Evolutionary conservation across 2,113 vertebrate genomes (phyloP), one percentile per base, ranked within the genome.

Genomic region (Myotis davidii): DNA sequence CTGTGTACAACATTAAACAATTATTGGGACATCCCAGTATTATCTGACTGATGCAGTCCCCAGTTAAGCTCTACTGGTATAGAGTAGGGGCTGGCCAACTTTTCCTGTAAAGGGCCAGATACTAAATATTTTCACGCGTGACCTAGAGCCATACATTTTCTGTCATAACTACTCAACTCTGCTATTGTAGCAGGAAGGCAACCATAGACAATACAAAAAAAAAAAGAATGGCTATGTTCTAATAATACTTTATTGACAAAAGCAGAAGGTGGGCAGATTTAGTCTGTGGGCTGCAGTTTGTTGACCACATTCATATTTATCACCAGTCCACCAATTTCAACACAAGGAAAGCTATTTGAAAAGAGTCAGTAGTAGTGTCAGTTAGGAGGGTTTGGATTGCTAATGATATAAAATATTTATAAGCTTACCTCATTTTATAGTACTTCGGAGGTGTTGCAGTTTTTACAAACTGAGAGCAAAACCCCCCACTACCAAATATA

Each of bases 201-300:
- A 20, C 27, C 34, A 34, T 25, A 79, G 25, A 37, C 25, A 78
- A 21, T 59, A 52, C 6, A 27, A 73, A 50, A 11, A 8, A 14
- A 72, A 64, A 48, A 73, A 69, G 10, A 67, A 3, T 74, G 69
- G 1, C 50, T 82, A 12, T 52, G 14, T 77, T 85, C 64, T 50
- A 78, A 4, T 72, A 85, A 94, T 92, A 61, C 14, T 85, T 85
- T 73, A 50, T 69, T 64, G 77, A 59, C 27, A 85, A 91, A 65
- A 78, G 2, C 9, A 59, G 4, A 0, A 82, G 4, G 17, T 37
- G 52, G 32, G 2, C 23, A 59, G 9, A 67, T 72, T 85, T 83
- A 42, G 20, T 21, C 6, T 88, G 3, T 6, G 11, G 25, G 14
- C 2, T 87, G 2, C 42, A 85, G 23, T 69, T 92, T 81, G 13